phyloP scores from a whole-genome alignment of 2,888 invertebrate genomes.

The Hartigia nigra region DNA sequence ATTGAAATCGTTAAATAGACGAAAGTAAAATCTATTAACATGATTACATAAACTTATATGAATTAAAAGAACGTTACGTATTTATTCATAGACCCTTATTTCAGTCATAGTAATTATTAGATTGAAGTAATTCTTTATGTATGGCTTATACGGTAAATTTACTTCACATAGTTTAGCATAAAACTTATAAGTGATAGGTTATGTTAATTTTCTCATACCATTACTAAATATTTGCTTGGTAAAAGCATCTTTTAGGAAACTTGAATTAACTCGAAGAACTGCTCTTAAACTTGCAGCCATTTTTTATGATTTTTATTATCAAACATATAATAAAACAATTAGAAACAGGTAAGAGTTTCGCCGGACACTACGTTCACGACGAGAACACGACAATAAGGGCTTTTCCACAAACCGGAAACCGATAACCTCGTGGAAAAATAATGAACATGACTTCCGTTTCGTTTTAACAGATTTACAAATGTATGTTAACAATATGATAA shows the following conservation, averaged over 20 bases:
- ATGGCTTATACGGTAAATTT: background rate
- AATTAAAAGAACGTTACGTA: no score
- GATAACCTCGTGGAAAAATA: no score
- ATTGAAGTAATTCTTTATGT: background rate
- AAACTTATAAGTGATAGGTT: slow-evolving; percentile 31
- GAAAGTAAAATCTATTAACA: slow-evolving; percentile 1
- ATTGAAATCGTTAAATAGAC: background rate
- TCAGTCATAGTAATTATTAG: background rate
- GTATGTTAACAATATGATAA: no score
- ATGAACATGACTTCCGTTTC: no score
- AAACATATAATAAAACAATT: no score
- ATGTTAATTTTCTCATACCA: slow-evolving; percentile 40
- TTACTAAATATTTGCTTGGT: slow-evolving; percentile 32
- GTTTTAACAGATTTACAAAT: no score
- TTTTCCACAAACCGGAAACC: no score
- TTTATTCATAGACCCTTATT: no score
- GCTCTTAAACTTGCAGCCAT: slow-evolving; percentile 46
- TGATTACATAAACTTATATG: background rate
- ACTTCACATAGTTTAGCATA: background rate
- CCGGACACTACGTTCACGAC: no score
- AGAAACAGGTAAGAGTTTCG: no score
- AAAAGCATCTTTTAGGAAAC: slow-evolving; percentile 32
- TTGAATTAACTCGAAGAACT: slow-evolving; percentile 35
- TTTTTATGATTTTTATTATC: slow-evolving; percentile 12
- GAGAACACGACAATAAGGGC: no score